Evolutionary conservation across 1,140 invertebrate genomes (phyloP).

Genomic region (Periplaneta americana): DNA sequence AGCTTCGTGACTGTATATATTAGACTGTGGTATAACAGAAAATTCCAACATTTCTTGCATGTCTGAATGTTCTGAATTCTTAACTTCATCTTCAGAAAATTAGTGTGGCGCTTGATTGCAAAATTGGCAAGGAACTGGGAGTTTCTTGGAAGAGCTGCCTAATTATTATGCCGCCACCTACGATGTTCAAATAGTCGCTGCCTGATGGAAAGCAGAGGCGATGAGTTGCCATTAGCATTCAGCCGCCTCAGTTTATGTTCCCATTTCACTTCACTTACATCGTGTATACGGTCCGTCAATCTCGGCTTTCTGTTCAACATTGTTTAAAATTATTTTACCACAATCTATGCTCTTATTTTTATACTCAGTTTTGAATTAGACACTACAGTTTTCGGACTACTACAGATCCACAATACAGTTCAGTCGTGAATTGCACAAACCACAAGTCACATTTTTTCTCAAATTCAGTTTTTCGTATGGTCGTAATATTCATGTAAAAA

Average conservation of each 20-base stretch:
- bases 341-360: not conserved
- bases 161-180: not conserved
- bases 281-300: not conserved
- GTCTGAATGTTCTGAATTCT: too few relatives aligned
- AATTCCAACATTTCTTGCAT: too few relatives aligned
- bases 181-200: too few relatives aligned
- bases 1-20: too few relatives aligned
- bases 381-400: not conserved
- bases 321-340: not conserved
- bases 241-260: not conserved
- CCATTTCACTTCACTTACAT: not conserved
- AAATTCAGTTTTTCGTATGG: too few relatives aligned
- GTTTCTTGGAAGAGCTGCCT: not conserved
- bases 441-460: too few relatives aligned
- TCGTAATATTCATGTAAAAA: too few relatives aligned
- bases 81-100: not conserved
- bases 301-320: not conserved
- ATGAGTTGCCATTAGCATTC: not conserved
- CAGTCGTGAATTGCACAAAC: too few relatives aligned
- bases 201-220: not conserved
- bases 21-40: too few relatives aligned
- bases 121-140: not conserved
- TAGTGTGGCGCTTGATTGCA: not conserved
- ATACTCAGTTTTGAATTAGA: not conserved
- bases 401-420: too few relatives aligned